Evolutionary conservation across 2,888 invertebrate species (phyloP).

Genomic region (Rhaphigaster nebulosa): DNA sequence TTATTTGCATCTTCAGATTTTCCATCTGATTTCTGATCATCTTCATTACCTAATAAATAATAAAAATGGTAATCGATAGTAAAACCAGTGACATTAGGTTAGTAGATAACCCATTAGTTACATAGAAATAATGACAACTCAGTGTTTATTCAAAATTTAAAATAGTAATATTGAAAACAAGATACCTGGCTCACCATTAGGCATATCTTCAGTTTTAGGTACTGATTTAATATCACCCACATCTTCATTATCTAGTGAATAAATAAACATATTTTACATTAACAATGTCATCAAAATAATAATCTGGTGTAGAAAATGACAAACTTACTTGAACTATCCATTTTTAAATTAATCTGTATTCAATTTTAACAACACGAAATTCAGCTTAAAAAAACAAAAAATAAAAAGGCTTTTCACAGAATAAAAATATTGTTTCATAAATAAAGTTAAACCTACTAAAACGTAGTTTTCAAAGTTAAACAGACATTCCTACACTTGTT

Average conservation of each 20-base stretch:
- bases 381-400: not conserved
- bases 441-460: not conserved
- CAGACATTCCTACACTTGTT: not conserved
- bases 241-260: not conserved
- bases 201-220: not conserved
- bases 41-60: slow-evolving; percentile 16
- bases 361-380: not conserved
- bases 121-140: not conserved
- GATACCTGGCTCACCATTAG: not conserved
- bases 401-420: not conserved
- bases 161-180: not conserved
- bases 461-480: not conserved
- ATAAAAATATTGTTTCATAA: not conserved
- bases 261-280: not conserved
- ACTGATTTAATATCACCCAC: not conserved
- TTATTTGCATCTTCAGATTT: slow-evolving; percentile 14
- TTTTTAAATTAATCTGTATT: not conserved
- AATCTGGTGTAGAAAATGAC: not conserved
- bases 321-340: not conserved
- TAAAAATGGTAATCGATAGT: no score
- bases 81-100: not conserved
- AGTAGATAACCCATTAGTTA: not conserved
- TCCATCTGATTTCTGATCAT: slow-evolving; percentile 46
- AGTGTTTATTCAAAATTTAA: no score
- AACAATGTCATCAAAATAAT: not conserved